Base-by-base conservation (phyloP, 2,888 invertebrate species). In the Phania funesta region DNA sequence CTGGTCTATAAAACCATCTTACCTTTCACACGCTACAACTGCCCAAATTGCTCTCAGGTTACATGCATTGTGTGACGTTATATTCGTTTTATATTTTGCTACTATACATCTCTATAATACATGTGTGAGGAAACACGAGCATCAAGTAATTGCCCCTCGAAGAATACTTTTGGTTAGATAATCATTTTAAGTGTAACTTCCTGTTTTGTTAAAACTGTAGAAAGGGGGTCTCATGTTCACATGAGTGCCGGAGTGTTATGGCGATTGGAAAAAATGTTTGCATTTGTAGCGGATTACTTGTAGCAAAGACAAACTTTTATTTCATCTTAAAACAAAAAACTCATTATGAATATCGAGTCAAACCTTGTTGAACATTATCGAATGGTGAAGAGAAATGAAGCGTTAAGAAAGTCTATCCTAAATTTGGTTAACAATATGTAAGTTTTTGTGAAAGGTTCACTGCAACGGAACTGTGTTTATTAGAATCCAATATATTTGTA, bases 91-190 rank as follows among this genome's bases (percentile, higher is more conserved):
- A 73, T 76, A 75, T 65, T 80, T 67, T 56, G 41, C 48, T 46
- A 60, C 22, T 38, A 35, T 71, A 44, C 70, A 70, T 62, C 56
- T 54, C 32, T 26, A 29, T 62, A 64, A 68, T 20, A 22, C 44
- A 41, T 26, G 26, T 32, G 6, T 48, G 3, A 8, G 38, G 26
- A 24, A 7, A 16, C 18, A 6, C 29, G 11, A 22, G 82, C 78
- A 75, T 82, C 78, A 74, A 82, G 83, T 88, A 88, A 88, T 88
- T 88, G 89, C 88, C 89, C 88, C 88, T 88, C 88, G 86, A 88
- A 88, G 88, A 88, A 87, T 88, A 88, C 83, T 80, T 80, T 77
- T 78, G 73, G 75, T 65, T 76, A 83, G 81, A 85, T 83, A 84
- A 85, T 85, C 86, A 86, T 83, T 86, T 86, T 84, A 85, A 85